These are phyloP conservation scores for Drosophila helvetica DNA, from an alignment of 2,888 invertebrate species.

Conservation along the genomic window DNA sequence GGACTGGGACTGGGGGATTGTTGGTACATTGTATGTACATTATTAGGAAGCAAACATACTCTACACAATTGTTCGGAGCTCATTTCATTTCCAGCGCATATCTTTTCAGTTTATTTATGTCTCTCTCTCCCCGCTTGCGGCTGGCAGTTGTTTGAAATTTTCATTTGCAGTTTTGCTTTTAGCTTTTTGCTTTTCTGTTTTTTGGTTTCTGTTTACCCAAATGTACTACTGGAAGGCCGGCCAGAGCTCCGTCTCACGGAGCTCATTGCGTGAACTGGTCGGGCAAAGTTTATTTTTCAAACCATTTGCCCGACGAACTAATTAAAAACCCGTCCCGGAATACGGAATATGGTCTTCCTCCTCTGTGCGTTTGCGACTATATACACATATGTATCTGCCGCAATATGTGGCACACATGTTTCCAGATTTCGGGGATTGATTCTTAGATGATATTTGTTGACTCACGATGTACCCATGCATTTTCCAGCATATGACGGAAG, in stretches of 20 bases:
- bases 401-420: slow-evolving; percentile 73
- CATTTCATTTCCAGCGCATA: slow-evolving; percentile 61
- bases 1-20: slow-evolving; percentile 4
- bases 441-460: slow-evolving; percentile 28
- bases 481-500: slow-evolving; percentile 62
- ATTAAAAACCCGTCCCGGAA: slow-evolving; percentile 53
- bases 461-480: slow-evolving; percentile 3
- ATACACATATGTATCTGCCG: background rate
- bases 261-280: slow-evolving; percentile 46
- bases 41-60: slow-evolving; percentile 50
- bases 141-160: slow-evolving; percentile 61
- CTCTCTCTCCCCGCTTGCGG: slow-evolving; percentile 48
- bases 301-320: slow-evolving; percentile 55
- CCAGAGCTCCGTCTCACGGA: slow-evolving; percentile 3
- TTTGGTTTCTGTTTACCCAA: slow-evolving; percentile 65
- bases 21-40: slow-evolving; percentile 14
- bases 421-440: slow-evolving; percentile 3
- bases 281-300: slow-evolving; percentile 65
- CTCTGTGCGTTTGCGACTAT: slow-evolving; percentile 8
- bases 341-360: slow-evolving; percentile 14
- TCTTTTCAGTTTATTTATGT: slow-evolving; percentile 62
- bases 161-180: slow-evolving; percentile 68
- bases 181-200: slow-evolving; percentile 20
- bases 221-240: slow-evolving; percentile 7
- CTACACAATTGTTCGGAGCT: slow-evolving; percentile 52